Base-by-base conservation (phyloP, 2,113 vertebrate species). In the Gorsachius goisagi region DNA sequence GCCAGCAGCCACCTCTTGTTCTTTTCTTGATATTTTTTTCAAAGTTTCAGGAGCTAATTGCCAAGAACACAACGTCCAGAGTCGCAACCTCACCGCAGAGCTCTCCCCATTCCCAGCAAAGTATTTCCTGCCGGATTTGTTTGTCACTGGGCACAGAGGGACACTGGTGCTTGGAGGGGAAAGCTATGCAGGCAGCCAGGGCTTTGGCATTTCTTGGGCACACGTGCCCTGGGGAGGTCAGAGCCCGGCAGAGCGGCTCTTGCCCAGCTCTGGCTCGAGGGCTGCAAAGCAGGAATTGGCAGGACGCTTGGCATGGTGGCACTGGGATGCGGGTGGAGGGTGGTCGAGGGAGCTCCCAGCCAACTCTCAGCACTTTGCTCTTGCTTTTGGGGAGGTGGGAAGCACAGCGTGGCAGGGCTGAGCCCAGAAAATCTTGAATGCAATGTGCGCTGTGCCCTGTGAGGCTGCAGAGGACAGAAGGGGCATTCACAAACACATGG, bases 51-150 rank as follows among this genome's bases (percentile, higher is more conserved):
- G 88, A 91, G 15, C 56, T 60, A 92, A 90, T 93, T 91, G 89
- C 90, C 94, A 92, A 96, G 96, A 89, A 96, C 84, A 90, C 62
- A 33, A 91, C 2, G 28, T 95, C 73, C 90, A 91, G 62, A 92
- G 80, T 95, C 92, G 93, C 75, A 95, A 75, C 84, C 64, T 93
- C 86, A 79, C 62, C 3, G 4, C 9, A 30, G 78, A 82, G 73
- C 67, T 91, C 88, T 91, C 67, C 67, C 41, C 37, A 79, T 95
- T 97, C 95, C 86, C 92, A 97, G 77, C n/a, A 44, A 92, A 93
- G 41, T 81, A 96, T 93, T 96, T 96, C 74, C 95, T 96, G 86
- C 82, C 3, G 21, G 79, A n/a, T 95, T 93, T 95, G 68, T 90
- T 95, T 93, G 74, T 95, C 55, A n/a, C 67, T 88, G 89, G 89